phyloP scores from a whole-genome alignment of 2,888 invertebrate species.

The Colostygia pectinataria region DNA sequence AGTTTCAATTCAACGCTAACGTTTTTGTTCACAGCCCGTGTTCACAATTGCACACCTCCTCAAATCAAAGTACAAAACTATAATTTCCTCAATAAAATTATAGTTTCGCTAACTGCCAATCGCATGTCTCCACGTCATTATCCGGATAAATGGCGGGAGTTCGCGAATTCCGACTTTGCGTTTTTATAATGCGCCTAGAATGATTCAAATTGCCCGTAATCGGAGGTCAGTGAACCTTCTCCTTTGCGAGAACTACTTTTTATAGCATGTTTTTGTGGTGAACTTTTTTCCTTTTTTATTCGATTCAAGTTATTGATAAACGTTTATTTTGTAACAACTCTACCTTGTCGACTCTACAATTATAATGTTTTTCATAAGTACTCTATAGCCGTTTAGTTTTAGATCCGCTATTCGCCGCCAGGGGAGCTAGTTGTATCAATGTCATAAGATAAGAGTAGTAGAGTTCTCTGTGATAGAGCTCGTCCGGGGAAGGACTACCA shows the following conservation, averaged over 20 bases:
- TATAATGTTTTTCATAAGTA: no score
- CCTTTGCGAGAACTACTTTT: slow-evolving; percentile 19
- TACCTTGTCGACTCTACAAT: no score
- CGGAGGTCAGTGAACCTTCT: slow-evolving; percentile 30
- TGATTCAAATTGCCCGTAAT: slow-evolving; percentile 33
- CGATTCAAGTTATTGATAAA: no score
- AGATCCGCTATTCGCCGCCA: slow-evolving; percentile 27
- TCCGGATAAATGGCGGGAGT: slow-evolving; percentile 33
- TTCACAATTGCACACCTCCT: not conserved
- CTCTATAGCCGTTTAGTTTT: no score
- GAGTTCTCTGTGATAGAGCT: no score
- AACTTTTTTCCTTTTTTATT: slow-evolving; percentile 9
- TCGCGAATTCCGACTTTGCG: slow-evolving; percentile 34
- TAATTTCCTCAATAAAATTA: slow-evolving; percentile 21
- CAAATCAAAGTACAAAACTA: slow-evolving; percentile 14
- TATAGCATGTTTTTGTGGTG: slow-evolving; percentile 5
- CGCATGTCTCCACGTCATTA: slow-evolving; percentile 50
- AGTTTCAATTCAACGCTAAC: not conserved
- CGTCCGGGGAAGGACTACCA: no score
- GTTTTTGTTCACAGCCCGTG: slow-evolving; percentile 1
- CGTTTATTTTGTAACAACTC: no score
- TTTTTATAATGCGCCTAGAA: slow-evolving; percentile 36
- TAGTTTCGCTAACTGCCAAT: slow-evolving; percentile 30
- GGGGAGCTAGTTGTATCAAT: slow-evolving; percentile 12
- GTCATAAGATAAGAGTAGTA: no score